phyloP scores from a whole-genome alignment of 2,113 vertebrate genomes.

The Oncorhynchus tshawytscha region DNA sequence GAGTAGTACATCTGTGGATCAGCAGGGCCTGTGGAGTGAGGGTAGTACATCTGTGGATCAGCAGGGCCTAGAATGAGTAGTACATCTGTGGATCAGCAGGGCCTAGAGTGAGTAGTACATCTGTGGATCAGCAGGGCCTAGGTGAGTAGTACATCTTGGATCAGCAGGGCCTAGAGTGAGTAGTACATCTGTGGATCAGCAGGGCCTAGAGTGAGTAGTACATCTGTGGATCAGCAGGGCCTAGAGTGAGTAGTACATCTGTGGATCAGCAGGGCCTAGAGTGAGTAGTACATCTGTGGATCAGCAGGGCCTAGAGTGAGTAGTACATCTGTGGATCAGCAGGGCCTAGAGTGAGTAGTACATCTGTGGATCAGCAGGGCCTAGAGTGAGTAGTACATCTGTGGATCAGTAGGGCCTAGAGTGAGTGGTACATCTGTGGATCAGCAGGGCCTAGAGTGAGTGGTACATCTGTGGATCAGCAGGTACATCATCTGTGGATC shows the following conservation, averaged over 20 bases:
- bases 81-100: too few species aligned
- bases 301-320: conserved; percentile 85
- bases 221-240: conserved; percentile 68
- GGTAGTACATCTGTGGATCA: too few species aligned
- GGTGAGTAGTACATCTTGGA: neutral
- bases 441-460: conserved; percentile 85
- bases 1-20: too few species aligned
- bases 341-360: conserved; percentile 83
- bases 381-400: conserved; percentile 72
- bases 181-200: conserved; percentile 68
- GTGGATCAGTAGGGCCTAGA: conserved; percentile 82
- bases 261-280: conserved; percentile 82
- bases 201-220: conserved; percentile 82
- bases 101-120: too few species aligned
- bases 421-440: conserved; percentile 79
- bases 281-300: conserved; percentile 79
- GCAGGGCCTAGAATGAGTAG: too few species aligned
- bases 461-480: conserved; percentile 71
- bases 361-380: neutral
- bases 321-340: conserved; percentile 71
- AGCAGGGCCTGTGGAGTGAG: too few species aligned
- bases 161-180: too few species aligned
- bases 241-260: conserved; percentile 77
- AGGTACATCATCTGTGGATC: conserved; percentile 36
- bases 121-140: too few species aligned